phyloP scores from a whole-genome alignment of 1,140 invertebrate genomes.

The Bombus impatiens region DNA sequence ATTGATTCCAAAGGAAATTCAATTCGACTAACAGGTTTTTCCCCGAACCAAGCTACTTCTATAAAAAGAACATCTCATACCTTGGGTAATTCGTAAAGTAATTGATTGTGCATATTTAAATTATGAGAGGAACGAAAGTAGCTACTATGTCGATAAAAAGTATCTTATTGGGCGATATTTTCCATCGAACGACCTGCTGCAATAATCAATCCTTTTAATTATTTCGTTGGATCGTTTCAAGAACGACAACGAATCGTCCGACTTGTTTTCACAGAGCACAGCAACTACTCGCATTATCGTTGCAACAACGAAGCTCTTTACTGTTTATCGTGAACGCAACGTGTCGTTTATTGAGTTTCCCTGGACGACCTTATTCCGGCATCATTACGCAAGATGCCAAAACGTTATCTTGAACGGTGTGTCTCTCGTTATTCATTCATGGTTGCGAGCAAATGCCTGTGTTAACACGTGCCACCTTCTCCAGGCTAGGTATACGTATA shows the following conservation, averaged over 20 bases:
- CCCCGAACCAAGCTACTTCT: background rate
- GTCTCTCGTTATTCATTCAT: constrained; percentile 9
- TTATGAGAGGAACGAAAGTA: background rate
- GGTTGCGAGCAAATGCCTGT: background rate
- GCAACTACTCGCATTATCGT: background rate
- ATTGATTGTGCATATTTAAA: background rate
- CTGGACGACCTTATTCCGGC: background rate
- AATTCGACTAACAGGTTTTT: background rate
- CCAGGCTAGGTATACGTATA: background rate
- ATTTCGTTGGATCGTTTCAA: background rate
- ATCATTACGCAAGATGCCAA: constrained; percentile 9
- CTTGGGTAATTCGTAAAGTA: background rate
- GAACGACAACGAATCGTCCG: background rate
- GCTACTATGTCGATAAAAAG: background rate
- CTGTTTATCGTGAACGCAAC: background rate
- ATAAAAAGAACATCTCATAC: background rate
- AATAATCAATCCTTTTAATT: no score
- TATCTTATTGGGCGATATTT: background rate
- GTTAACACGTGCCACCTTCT: background rate
- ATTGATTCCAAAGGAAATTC: background rate
- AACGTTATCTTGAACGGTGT: background rate
- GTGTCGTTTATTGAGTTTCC: background rate
- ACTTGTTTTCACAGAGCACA: background rate
- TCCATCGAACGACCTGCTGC: background rate
- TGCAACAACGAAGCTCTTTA: background rate